Conservation (phyloP, 37 sponge, comb jelly and placozoan genomes). For the Eunapius fragilis region DNA sequence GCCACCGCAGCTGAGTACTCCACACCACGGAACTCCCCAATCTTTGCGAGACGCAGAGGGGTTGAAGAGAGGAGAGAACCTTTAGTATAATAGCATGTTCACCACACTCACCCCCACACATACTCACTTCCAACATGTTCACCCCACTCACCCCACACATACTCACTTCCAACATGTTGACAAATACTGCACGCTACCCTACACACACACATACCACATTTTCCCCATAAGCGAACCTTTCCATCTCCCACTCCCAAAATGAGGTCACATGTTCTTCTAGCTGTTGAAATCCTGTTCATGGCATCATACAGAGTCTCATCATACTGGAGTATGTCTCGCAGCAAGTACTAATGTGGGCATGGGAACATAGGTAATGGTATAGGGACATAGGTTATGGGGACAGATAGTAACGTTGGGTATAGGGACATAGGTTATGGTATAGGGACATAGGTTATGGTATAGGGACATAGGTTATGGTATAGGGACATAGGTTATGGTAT, state of each 20-base stretch:
- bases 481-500: no score
- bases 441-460: no score
- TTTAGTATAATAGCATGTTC: neutral
- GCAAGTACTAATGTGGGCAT: conserved; percentile 50
- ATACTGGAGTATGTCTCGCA: conserved; percentile 83
- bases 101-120: neutral
- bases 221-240: no score
- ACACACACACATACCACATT: no score
- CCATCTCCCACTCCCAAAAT: conserved; percentile 88
- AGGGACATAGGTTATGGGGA: neutral
- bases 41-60: conserved; percentile 1
- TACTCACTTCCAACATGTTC: no score
- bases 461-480: no score
- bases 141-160: no score
- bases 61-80: neutral
- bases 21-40: conserved; percentile 74
- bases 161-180: no score
- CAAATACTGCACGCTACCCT: no score
- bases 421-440: no score
- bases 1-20: conserved; percentile 82
- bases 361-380: no score
- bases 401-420: no score
- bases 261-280: conserved; percentile 77
- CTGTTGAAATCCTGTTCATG: conserved; percentile 54
- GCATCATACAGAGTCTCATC: conserved; percentile 59